Evolutionary conservation across 2,888 invertebrate genomes (phyloP), one percentile per base, ranked within the genome.

Genomic region (Gibbula magus): DNA sequence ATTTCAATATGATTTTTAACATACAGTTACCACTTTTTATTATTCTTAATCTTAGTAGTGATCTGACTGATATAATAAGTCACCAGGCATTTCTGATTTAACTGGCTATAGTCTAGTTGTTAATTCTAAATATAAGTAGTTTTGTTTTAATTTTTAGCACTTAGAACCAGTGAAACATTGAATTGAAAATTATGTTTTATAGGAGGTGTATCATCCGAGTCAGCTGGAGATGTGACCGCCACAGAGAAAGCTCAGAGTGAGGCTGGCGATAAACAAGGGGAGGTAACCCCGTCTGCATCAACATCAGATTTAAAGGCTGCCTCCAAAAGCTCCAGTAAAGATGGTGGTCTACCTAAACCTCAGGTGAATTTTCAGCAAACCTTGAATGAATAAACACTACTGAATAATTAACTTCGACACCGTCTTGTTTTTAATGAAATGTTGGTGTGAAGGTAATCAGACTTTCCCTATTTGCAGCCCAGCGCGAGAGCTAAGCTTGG

Each of bases 401-500:
- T 54, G 10, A 8, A n/a, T 61, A 16, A 20, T n/a, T n/a, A n/a
- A n/a, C n/a, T n/a, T n/a, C n/a, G n/a, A n/a, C n/a, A n/a, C n/a
- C n/a, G n/a, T n/a, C n/a, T n/a, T n/a, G n/a, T n/a, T n/a, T n/a
- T n/a, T n/a, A n/a, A n/a, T 45, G 35, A 3, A 8, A 35, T 8
- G 1, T 45, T 45, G 13, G 45, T 45, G 10, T 7, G 8, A 56
- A 8, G 16, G 22, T 56, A 25, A 20, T 25, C 10, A 56, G 20
- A 25, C 7, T 56, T 7, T 20, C 39, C 83, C 45, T 45, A 10
- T 45, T 13, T 85, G 18, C 81, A 92, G 92, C 88, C 89, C n/a
- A 89, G 91, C n/a, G 78, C 83, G 0, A 82, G 92, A 83, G 91
- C 92, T n/a, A 90, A 89, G 80, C 88, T 92, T 70, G 92, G 92